Percentiles rank a stretch among this genome's conserved stretches.
phyloP scores from a whole-genome alignment of 2,113 vertebrate species.

The Xiphorhynchus elegans region DNA sequence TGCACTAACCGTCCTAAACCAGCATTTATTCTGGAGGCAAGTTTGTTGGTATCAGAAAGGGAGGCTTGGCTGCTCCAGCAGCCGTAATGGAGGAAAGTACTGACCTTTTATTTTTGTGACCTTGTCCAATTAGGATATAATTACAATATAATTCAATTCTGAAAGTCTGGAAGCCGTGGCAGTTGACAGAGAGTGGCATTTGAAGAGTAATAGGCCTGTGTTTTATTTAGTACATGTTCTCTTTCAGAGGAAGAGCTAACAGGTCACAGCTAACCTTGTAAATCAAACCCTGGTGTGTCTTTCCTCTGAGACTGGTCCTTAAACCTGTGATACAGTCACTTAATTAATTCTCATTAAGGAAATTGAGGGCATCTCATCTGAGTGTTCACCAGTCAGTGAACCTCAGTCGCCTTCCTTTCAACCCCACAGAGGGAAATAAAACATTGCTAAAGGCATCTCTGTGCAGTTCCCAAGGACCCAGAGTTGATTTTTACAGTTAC shows the following conservation, averaged over 20 bases:
- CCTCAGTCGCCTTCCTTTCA: neutral
- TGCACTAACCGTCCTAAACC: neutral
- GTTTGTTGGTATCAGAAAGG: neutral
- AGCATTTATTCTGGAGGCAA: neutral
- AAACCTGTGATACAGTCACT: neutral
- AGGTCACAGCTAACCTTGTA: neutral
- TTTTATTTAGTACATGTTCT: neutral
- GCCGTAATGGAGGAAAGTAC: neutral
- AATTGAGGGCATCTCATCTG: neutral
- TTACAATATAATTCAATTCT: slow-evolving; percentile 17
- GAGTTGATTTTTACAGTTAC: neutral
- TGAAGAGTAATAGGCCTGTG: neutral
- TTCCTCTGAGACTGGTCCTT: neutral
- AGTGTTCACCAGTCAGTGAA: neutral
- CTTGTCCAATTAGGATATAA: neutral
- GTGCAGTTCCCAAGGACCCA: neutral
- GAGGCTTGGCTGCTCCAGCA: neutral
- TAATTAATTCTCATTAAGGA: slow-evolving; percentile 30
- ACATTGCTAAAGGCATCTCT: neutral
- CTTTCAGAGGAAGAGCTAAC: neutral
- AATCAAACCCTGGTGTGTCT: neutral
- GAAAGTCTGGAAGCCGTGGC: neutral
- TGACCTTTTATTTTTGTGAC: neutral
- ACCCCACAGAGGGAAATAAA: neutral
- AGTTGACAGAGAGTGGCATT: neutral